Evolutionary conservation across 2,888 invertebrate genomes (phyloP).

Genomic region (Stramonita haemastoma): DNA sequence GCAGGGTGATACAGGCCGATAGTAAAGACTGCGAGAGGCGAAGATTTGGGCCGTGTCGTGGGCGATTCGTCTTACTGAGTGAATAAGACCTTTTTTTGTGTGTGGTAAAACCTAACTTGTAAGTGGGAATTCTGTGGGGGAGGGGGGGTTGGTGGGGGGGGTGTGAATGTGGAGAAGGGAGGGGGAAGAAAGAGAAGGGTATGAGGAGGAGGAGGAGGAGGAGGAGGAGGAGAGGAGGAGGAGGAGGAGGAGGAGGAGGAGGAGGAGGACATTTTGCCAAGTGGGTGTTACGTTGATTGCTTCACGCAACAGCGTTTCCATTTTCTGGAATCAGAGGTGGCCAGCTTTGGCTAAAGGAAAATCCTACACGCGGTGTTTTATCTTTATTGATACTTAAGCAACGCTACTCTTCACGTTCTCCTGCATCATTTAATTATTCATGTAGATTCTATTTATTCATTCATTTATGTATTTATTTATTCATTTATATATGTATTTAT

Average conservation of each 20-base stretch:
- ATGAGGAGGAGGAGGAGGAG: not conserved
- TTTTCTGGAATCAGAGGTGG: not conserved
- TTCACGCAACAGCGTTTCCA: not conserved
- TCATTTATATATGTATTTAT: no score
- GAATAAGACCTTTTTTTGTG: not conserved
- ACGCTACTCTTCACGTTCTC: no score
- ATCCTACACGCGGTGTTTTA: no score
- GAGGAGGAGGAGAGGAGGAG: not conserved
- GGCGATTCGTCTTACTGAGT: not conserved
- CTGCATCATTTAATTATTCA: no score
- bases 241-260: not conserved
- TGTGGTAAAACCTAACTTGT: not conserved
- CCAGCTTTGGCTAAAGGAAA: no score
- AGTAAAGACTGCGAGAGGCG: not conserved
- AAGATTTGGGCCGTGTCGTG: conserved; percentile 10
- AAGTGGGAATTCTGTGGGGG: not conserved
- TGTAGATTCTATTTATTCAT: no score
- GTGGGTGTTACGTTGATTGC: not conserved
- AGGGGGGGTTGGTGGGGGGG: not conserved
- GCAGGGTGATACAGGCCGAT: not conserved
- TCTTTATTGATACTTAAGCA: no score
- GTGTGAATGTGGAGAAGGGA: not conserved
- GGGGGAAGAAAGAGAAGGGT: not conserved
- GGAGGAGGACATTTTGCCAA: not conserved
- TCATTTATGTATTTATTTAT: no score